Percentiles rank a stretch among this genome's conserved stretches.
Evolutionary conservation across 1,140 invertebrate species (phyloP).

Genomic region (Meloidogyne chitwoodi): DNA sequence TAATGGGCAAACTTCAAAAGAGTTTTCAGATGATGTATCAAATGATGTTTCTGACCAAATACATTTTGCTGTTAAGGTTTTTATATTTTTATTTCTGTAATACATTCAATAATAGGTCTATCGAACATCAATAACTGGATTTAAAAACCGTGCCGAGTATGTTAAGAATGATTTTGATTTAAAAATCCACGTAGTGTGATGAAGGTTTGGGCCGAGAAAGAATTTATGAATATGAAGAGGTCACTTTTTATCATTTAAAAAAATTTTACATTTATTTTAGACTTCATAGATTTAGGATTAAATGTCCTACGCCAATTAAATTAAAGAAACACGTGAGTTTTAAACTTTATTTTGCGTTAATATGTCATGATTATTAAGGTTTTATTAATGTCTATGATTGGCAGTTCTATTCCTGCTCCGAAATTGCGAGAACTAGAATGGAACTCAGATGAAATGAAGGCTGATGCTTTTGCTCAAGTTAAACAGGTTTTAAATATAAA

Average conservation of each 20-base stretch:
- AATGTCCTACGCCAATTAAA: conserved; percentile 74
- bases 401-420: conserved; percentile 72
- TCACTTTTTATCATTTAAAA: conserved; percentile 26
- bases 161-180: conserved; percentile 81
- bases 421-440: conserved; percentile 74
- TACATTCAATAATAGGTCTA: conserved; percentile 73
- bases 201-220: conserved; percentile 86
- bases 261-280: conserved; percentile 38
- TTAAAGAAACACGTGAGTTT: conserved; percentile 82
- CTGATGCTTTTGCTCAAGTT: conserved; percentile 64
- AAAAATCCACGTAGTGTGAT: conserved; percentile 77
- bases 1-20: neutral
- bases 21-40: neutral
- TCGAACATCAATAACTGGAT: conserved; percentile 82
- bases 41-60: neutral
- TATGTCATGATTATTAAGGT: neutral
- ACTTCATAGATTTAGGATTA: conserved; percentile 63
- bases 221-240: conserved; percentile 79
- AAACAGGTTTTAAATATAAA: conserved; percentile 60
- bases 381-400: conserved; percentile 82
- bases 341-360: no score
- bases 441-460: conserved; percentile 61
- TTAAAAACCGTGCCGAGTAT: conserved; percentile 81
- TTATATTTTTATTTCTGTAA: neutral
- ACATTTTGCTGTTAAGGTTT: neutral